Base-by-base conservation (phyloP, 2,797 vertebrate species). In the Dryobates pubescens region DNA sequence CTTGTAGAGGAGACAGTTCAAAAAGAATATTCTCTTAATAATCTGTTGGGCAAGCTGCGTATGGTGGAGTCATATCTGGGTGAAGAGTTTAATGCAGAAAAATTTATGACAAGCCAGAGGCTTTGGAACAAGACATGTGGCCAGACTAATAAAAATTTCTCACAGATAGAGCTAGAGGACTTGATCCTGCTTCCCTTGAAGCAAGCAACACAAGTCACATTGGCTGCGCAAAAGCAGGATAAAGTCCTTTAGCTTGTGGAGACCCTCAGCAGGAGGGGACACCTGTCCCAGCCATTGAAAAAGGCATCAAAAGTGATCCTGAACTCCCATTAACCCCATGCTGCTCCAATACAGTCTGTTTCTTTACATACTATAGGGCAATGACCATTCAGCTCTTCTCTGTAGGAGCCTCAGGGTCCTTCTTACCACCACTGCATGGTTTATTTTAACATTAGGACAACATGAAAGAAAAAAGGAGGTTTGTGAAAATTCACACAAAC, bases 391-490 rank as follows among this genome's bases (percentile, higher is more conserved):
- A 18, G 67, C 63, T 86, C 74, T 41, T 88, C 88, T 88, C 70
- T 38, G 2, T 4, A 26, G 77, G 84, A 92, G 79, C 87, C 82
- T 47, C 54, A 56, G 89, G 74, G 89, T 90, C 74, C 79, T 89
- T 65, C 81, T 80, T 76, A 26, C 77, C 29, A 15, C 64, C 36
- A 7, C 77, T 64, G 64, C 4, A 53, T 36, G 67, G 84, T 86
- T 95, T 91, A 53, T 76, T 94, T 93, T 91, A 95, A 83, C 72
- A 68, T 47, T 70, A 58, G 77, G 77, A 86, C 88, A 88, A 70
- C 88, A 76, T 83, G 41, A 95, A 95, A 92, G 82, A 95, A 89
- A 94, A 94, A 93, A 94, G 85, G 87, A 79, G 92, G 82, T 90
- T 94, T 94, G 94, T 93, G 82, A 68, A 54, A 89, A 95, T 78